Percentiles rank a stretch among this genome's conserved stretches.
Evolutionary conservation across 2,888 invertebrate species (phyloP).

Genomic region (Aphidius colemani): DNA sequence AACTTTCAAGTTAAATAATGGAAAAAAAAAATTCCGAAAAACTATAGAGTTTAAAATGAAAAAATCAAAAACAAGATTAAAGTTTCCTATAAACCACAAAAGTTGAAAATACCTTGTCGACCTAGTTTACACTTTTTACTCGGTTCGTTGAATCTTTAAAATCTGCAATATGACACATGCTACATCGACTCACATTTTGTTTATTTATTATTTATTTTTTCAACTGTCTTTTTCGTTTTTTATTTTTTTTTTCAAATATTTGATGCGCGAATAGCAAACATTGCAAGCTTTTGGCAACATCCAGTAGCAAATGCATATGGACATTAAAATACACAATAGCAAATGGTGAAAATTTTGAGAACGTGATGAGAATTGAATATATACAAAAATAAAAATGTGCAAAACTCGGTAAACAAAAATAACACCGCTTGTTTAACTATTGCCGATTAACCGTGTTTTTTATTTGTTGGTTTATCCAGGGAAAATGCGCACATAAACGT

Average conservation of each 20-base stretch:
- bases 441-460: too few species aligned
- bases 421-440: background rate
- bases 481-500: constrained; percentile 16
- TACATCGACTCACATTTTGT: constrained; percentile 2
- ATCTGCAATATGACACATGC: constrained; percentile 8
- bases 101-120: background rate
- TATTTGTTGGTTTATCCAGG: constrained; percentile 20
- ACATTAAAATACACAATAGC: constrained; percentile 16
- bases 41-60: too few species aligned
- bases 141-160: constrained; percentile 26
- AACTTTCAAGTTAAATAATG: background rate
- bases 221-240: background rate
- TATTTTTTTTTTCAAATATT: constrained; percentile 29
- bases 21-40: too few species aligned
- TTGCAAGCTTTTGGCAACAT: constrained; percentile 8
- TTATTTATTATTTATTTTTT: background rate
- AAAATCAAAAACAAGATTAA: too few species aligned
- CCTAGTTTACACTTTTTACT: constrained; percentile 25
- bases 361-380: constrained; percentile 26
- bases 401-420: constrained; percentile 2
- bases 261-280: constrained; percentile 29
- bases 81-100: too few species aligned
- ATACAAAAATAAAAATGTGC: constrained; percentile 6
- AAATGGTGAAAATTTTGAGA: constrained; percentile 21
- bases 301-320: background rate